Percentiles rank a stretch among this genome's conserved stretches.
Evolutionary conservation across 1,140 invertebrate genomes (phyloP).

Genomic region (Ceratoteleas bidentatus): DNA sequence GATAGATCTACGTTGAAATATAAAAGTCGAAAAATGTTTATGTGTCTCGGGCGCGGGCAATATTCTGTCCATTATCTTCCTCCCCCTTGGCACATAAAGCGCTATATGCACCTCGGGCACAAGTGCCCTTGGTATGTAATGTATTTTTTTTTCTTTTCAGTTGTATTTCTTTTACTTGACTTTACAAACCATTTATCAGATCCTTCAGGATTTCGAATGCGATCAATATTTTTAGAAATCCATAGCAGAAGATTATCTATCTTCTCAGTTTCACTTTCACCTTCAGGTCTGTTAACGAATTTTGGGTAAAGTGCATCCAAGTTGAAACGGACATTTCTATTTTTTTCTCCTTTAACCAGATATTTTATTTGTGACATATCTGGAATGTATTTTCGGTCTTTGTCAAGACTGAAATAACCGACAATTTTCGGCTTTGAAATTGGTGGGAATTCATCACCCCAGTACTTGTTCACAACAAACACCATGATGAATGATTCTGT

Average conservation of each 20-base stretch:
- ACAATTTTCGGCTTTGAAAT: slow-evolving; percentile 79
- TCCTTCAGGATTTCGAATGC: slow-evolving; percentile 70
- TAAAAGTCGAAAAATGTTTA: no score
- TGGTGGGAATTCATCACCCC: slow-evolving; percentile 73
- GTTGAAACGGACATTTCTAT: slow-evolving; percentile 78
- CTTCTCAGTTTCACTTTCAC: slow-evolving; percentile 71
- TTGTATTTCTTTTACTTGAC: no score
- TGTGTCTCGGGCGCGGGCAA: no score
- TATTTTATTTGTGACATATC: slow-evolving; percentile 81
- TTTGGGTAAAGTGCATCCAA: slow-evolving; percentile 79
- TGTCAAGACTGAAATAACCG: slow-evolving; percentile 81
- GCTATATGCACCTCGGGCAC: no score
- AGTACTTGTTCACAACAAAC: slow-evolving; percentile 46
- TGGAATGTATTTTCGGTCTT: slow-evolving; percentile 67
- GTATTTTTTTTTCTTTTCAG: no score
- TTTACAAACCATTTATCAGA: slow-evolving; percentile 54
- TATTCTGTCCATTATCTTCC: no score
- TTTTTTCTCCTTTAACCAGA: slow-evolving; percentile 69
- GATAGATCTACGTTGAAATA: no score
- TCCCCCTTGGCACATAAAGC: no score
- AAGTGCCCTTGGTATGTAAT: no score
- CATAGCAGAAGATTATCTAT: slow-evolving; percentile 80
- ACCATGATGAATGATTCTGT: no score
- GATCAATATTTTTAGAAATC: slow-evolving; percentile 78
- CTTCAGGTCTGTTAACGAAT: slow-evolving; percentile 73